Evolutionary conservation across 2,113 vertebrate genomes (phyloP), one percentile per base, ranked within the genome.

Genomic region (Ctenodactylus gundi): DNA sequence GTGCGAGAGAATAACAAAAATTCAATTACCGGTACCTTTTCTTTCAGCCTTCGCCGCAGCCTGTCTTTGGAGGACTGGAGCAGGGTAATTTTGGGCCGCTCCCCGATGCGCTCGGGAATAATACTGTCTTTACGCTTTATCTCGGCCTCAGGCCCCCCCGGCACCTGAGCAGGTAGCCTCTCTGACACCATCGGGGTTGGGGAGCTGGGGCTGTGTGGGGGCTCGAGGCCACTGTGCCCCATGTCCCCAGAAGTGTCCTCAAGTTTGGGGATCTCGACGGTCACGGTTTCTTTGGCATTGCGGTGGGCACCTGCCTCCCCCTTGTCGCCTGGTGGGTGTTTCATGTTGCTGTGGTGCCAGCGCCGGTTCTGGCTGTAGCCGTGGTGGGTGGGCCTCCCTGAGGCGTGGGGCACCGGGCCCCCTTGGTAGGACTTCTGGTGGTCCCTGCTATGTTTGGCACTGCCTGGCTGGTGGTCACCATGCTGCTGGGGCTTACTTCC

Each of bases 41-140:
- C 99, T 97, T 99, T 99, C 97, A 99, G 99, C 88, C 99, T 99
- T 96, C 99, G 98, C 95, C 99, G 98, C 98, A 99, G 99, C 85
- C 99, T 98, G 98, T 99, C 99, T 98, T 99, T 99, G 58, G 99
- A 99, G 39, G 99, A 99, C 98, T 99, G 99, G 84, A 99, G 99
- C 97, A 99, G 94, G 90, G 98, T 99, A 95, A 99, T 97, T 98
- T 97, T 99, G 96, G 99, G 99, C 36, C 98, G 98, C 46, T 99
- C 99, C 67, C 97, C 96, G 0, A 3, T 0, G 15, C 96, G 97
- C 84, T 98, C 98, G 0, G 97, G 97, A 95, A 94, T 75, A 97
- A 95, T 58, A 95, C 97, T 97, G 94, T 99, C 98, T 82, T 96
- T 98, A 57, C 96, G 44, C 67, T 97, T 98, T 76, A 94, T 96